A percentile compares a stretch with the other conserved stretches of the same genome.
These are phyloP conservation scores for Pogonocichla stellata DNA, from an alignment of 2,113 vertebrate species.

Conservation along the genomic window DNA sequence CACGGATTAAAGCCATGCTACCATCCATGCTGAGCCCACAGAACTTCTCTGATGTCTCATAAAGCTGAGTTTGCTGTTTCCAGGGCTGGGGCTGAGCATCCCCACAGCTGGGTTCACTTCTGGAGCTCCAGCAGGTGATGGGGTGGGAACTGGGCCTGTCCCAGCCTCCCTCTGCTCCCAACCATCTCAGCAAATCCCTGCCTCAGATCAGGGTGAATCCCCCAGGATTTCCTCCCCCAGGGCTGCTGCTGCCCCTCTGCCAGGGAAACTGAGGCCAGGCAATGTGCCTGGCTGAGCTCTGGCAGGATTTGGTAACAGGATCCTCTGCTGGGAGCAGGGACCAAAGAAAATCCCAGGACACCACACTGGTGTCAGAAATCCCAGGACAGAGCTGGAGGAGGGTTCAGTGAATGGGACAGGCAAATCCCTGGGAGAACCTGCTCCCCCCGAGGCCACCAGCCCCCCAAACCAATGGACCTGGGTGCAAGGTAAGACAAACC, in stretches of 20 bases:
- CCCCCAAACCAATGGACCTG: background rate
- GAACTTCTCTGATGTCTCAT: background rate
- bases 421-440: accelerated
- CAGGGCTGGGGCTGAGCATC: background rate
- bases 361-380: accelerated
- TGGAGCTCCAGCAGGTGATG: background rate
- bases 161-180: background rate
- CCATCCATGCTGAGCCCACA: background rate
- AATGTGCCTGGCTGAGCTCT: background rate
- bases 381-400: background rate
- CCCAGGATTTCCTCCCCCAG: accelerated
- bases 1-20: accelerated
- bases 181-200: background rate
- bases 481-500: accelerated
- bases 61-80: background rate
- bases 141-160: accelerated
- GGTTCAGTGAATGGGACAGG: background rate
- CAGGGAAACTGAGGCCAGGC: background rate
- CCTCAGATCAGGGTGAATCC: background rate
- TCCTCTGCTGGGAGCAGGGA: background rate
- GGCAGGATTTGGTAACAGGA: background rate
- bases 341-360: background rate
- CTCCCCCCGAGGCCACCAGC: background rate
- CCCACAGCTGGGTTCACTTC: background rate
- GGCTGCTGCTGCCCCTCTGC: background rate